Base-by-base conservation (phyloP, 2,113 vertebrate genomes). In the Ondatra zibethicus region DNA sequence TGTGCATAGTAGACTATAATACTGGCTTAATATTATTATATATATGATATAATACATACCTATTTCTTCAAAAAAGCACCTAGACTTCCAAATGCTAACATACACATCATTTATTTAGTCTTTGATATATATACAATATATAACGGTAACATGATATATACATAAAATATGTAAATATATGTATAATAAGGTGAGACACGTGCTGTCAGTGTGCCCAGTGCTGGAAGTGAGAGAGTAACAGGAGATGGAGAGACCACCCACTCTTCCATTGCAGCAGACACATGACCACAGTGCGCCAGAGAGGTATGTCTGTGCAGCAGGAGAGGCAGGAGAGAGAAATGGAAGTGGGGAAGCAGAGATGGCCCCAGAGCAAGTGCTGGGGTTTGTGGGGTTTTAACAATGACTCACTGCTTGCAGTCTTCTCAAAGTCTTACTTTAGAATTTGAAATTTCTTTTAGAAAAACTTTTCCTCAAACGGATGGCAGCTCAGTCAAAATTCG, bases 11-110 rank as follows among this genome's bases (percentile, higher is more conserved):
- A 90, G 81, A 75, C 55, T 70, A 76, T 1, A 88, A 61, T 92
- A 88, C 66, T 89, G 36, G 50, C 39, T 73, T 90, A 45, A 55
- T 39, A 77, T 65, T 88, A 92, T 88, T 91, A 88, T n/a, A 86
- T 61, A 12, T 8, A 91, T 16, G 36, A 84, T 72, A 1, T 39
- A 75, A 17, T 13, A 16, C 4, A 47, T 17, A 45, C 5, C 33
- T 52, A 88, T 75, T 55, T 52, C 9, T 85, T 91, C 65, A 12
- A 68, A 89, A 89, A 86, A 55, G n/a, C 33, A 82, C 8, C 77
- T 88, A 80, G 17, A 55, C 50, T 82, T 92, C 36, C 39, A 25
- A 61, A 70, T 36, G n/a, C 42, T 90, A 70, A 63, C 14, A 42
- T 23, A 42, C 13, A 50, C 52, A 45, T 52, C 19, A 58, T 33